These are phyloP conservation scores for Idaea biselata DNA, from an alignment of 2,888 invertebrate species.

Conservation along the genomic window DNA sequence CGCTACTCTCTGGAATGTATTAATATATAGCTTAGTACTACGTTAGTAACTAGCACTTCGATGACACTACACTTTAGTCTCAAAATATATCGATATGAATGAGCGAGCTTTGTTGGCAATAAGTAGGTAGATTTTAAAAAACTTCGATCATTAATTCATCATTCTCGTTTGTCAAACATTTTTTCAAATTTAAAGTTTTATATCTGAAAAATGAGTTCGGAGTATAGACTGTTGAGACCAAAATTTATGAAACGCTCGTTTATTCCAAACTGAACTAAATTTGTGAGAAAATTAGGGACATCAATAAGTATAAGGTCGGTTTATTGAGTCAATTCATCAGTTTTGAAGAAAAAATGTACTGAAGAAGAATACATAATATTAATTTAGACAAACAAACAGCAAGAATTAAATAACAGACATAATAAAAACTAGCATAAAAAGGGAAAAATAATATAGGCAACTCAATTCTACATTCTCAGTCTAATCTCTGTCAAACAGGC, in stretches of 20 bases:
- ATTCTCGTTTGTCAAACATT: background rate
- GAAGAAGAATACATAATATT: too few relatives aligned
- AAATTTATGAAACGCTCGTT: background rate
- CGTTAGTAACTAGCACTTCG: too few relatives aligned
- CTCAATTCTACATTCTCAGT: too few relatives aligned
- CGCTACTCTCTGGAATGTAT: too few relatives aligned
- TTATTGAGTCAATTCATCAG: background rate
- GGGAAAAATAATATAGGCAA: too few relatives aligned
- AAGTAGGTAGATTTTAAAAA: background rate
- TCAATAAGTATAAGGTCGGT: background rate
- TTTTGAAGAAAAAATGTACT: background rate
- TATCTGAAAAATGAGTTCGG: background rate
- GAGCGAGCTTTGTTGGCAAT: slow-evolving; percentile 8
- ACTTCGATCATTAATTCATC: slow-evolving; percentile 5
- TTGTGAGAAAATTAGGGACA: background rate
- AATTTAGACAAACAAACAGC: too few relatives aligned
- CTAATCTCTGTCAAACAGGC: too few relatives aligned
- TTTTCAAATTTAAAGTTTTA: background rate
- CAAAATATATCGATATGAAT: background rate
- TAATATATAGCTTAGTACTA: too few relatives aligned
- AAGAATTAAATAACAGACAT: too few relatives aligned
- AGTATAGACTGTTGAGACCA: background rate
- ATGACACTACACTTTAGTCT: too few relatives aligned
- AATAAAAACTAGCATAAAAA: too few relatives aligned
- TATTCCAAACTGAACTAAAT: background rate